A percentile compares a stretch with the other conserved stretches of the same genome.
Conservation (phyloP, 1,140 invertebrate species). For the Drosophila persimilis region DNA sequence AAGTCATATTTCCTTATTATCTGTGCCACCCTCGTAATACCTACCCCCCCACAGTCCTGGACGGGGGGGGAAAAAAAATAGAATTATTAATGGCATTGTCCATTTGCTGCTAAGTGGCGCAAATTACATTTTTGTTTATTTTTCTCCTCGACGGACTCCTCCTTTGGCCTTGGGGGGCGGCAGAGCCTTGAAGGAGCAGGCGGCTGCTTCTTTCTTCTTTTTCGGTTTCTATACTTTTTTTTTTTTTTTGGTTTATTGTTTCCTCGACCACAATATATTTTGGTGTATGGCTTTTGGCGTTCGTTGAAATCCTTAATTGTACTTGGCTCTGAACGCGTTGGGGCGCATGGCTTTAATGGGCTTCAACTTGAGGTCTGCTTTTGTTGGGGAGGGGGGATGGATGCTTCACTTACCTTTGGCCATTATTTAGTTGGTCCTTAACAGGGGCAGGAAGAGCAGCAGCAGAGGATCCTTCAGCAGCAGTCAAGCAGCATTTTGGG, state of each 20-base stretch:
- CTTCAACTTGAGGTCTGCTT: slow-evolving; percentile 5
- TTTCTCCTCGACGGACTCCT: slow-evolving; percentile 37
- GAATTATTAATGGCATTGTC: slow-evolving; percentile 79
- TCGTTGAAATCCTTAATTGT: slow-evolving; percentile 66
- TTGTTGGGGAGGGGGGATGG: neutral
- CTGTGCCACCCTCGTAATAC: slow-evolving; percentile 52
- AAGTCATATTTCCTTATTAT: slow-evolving; percentile 79
- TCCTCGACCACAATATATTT: slow-evolving; percentile 46
- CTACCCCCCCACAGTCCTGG: neutral
- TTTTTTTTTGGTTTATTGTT: slow-evolving; percentile 50
- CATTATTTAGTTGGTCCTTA: slow-evolving; percentile 64
- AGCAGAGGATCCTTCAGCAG: neutral
- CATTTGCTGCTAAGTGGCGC: slow-evolving; percentile 80
- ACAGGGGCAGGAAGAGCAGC: slow-evolving; percentile 4
- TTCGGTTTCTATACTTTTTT: slow-evolving; percentile 20
- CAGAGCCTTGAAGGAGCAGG: neutral
- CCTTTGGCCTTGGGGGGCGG: slow-evolving; percentile 56
- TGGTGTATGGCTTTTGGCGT: slow-evolving; percentile 61
- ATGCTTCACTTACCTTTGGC: slow-evolving; percentile 47
- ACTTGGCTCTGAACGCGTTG: slow-evolving; percentile 44
- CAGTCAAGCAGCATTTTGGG: too few species aligned
- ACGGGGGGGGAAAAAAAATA: slow-evolving; percentile 41
- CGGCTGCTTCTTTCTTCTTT: slow-evolving; percentile 7
- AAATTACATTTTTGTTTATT: slow-evolving; percentile 82
- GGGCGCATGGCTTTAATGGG: slow-evolving; percentile 63